phyloP scores from a whole-genome alignment of 2,113 vertebrate species.

The Hyla sarda region DNA sequence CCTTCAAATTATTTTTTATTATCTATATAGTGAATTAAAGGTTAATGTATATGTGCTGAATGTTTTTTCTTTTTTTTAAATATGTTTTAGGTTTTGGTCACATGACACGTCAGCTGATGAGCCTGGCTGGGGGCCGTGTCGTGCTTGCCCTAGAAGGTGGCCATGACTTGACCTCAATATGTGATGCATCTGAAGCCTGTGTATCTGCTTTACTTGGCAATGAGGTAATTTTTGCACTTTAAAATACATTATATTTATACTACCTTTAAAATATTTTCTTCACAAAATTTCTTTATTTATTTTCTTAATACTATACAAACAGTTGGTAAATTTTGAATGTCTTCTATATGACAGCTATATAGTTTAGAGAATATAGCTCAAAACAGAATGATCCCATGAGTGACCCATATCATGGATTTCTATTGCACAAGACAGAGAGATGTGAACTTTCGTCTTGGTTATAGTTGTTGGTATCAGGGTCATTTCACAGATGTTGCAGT shows the following conservation, averaged over 20 bases:
- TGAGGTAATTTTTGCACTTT: conserved; percentile 74
- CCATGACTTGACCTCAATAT: conserved; percentile 89
- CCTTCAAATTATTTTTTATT: too few relatives aligned
- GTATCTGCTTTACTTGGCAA: conserved; percentile 87
- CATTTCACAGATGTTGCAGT: background rate
- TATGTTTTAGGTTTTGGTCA: conserved; percentile 85
- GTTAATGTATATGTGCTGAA: background rate
- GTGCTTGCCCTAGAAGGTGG: conserved; percentile 90
- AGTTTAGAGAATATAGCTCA: background rate
- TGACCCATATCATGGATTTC: background rate
- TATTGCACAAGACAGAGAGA: background rate
- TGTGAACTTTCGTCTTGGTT: background rate
- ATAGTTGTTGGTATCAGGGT: background rate
- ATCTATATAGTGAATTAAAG: background rate
- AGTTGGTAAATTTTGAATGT: too few relatives aligned
- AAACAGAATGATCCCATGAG: background rate
- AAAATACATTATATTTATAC: background rate
- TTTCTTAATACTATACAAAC: too few relatives aligned
- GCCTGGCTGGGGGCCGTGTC: conserved; percentile 83
- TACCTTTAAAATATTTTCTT: too few relatives aligned
- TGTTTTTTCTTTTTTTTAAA: background rate
- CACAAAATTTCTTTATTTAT: too few relatives aligned
- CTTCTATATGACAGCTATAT: too few relatives aligned
- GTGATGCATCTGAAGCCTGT: conserved; percentile 90
- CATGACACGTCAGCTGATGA: conserved; percentile 93